Percentiles rank a stretch among this genome's conserved stretches.
These are phyloP conservation scores for Caloenas nicobarica DNA, from an alignment of 2,113 vertebrate species.

Conservation along the genomic window DNA sequence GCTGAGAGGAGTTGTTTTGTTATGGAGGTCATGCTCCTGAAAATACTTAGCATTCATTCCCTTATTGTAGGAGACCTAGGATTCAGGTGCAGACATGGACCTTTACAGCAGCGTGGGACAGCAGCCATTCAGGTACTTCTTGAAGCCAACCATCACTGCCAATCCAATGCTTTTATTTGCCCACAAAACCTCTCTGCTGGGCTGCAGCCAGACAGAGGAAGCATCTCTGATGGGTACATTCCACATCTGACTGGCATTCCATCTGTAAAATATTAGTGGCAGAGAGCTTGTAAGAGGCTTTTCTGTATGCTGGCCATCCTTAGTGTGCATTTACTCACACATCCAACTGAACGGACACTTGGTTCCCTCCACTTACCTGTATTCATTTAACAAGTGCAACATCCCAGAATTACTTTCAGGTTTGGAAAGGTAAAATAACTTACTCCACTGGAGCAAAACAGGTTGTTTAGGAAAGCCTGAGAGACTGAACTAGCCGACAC, in stretches of 20 bases:
- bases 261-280: background rate
- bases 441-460: background rate
- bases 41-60: background rate
- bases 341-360: background rate
- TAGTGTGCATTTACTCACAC: background rate
- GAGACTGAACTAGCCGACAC: background rate
- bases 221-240: background rate
- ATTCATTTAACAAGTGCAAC: background rate
- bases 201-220: background rate
- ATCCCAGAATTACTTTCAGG: background rate
- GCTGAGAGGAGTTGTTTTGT: background rate
- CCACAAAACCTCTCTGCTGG: background rate
- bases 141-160: background rate
- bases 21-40: background rate
- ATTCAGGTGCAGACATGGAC: background rate
- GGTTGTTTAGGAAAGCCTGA: background rate
- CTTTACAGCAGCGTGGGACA: background rate
- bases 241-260: background rate
- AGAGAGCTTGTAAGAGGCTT: background rate
- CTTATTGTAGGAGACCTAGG: background rate
- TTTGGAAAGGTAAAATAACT: background rate
- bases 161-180: background rate
- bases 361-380: background rate
- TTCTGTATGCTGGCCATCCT: background rate
- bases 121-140: background rate